phyloP scores from a whole-genome alignment of 2,797 vertebrate species.

The Ctenosaura bakeri region DNA sequence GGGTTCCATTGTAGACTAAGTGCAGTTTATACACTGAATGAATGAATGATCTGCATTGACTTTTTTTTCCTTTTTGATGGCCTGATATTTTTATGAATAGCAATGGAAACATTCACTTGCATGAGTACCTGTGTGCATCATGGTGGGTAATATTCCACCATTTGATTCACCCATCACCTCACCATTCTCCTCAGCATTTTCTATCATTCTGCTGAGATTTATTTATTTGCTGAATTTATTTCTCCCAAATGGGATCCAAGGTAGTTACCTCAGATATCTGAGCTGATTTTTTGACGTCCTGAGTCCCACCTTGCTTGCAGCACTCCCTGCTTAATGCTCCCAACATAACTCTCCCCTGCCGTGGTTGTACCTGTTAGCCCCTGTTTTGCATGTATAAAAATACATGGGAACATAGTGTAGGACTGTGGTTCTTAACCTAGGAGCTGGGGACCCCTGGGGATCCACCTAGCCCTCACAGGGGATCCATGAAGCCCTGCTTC shows the following conservation, averaged over 20 bases:
- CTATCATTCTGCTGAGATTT: neutral
- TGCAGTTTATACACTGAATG: no score
- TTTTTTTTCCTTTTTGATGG: neutral
- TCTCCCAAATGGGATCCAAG: no score
- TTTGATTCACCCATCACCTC: neutral
- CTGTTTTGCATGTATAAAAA: neutral
- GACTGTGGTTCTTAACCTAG: no score
- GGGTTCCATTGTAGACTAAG: no score
- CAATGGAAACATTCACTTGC: neutral
- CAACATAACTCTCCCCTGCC: neutral
- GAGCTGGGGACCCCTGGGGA: no score
- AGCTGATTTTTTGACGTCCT: neutral
- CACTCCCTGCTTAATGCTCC: neutral
- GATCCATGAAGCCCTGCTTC: no score
- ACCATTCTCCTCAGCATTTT: neutral
- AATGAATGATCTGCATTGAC: no score
- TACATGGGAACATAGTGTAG: no score
- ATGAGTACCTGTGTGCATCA: neutral
- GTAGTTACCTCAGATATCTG: no score
- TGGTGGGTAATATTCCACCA: neutral
- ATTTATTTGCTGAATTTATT: no score
- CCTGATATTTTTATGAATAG: neutral
- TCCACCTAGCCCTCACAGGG: no score
- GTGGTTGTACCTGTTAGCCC: neutral
- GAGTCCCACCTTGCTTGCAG: neutral